Conservation (phyloP, 2,797 vertebrate genomes). For the Zenarchopterus dispar region DNA sequence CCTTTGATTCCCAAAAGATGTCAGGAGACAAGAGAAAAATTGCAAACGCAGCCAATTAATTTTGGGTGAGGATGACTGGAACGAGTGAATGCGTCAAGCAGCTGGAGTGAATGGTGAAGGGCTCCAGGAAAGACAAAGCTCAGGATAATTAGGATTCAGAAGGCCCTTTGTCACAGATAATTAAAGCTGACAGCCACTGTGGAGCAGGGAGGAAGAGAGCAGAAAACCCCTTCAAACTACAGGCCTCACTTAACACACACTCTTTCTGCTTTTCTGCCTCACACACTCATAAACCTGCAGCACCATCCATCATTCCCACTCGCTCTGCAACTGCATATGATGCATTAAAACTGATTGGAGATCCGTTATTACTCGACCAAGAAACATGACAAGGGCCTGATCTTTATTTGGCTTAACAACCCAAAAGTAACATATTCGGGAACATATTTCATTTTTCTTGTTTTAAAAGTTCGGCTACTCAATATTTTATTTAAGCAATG, state of each 20-base stretch:
- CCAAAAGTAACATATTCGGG: too few relatives aligned
- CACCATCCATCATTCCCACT: constrained; percentile 59
- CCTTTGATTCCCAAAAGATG: constrained; percentile 79
- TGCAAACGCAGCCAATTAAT: constrained; percentile 72
- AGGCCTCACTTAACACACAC: constrained; percentile 65
- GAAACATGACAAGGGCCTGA: not conserved
- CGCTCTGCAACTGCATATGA: constrained; percentile 51
- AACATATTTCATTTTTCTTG: not conserved
- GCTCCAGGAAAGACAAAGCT: constrained; percentile 72
- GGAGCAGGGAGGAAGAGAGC: constrained; percentile 64
- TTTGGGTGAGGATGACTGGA: constrained; percentile 67
- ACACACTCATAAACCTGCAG: constrained; percentile 33
- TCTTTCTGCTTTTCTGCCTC: constrained; percentile 33
- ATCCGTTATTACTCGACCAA: constrained; percentile 39
- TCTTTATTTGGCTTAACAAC: not conserved
- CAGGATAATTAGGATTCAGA: constrained; percentile 78
- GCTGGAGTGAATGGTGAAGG: constrained; percentile 67
- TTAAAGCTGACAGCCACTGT: constrained; percentile 78
- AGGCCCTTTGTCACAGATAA: constrained; percentile 77
- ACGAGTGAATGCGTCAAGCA: constrained; percentile 65
- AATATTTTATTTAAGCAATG: constrained; percentile 20
- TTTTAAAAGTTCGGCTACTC: constrained; percentile 15
- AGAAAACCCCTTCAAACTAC: constrained; percentile 69
- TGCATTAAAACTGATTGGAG: constrained; percentile 68
- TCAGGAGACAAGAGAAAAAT: constrained; percentile 63